These are phyloP conservation scores for Galaxias olidus DNA, from an alignment of 2,797 vertebrate genomes.

Conservation along the genomic window DNA sequence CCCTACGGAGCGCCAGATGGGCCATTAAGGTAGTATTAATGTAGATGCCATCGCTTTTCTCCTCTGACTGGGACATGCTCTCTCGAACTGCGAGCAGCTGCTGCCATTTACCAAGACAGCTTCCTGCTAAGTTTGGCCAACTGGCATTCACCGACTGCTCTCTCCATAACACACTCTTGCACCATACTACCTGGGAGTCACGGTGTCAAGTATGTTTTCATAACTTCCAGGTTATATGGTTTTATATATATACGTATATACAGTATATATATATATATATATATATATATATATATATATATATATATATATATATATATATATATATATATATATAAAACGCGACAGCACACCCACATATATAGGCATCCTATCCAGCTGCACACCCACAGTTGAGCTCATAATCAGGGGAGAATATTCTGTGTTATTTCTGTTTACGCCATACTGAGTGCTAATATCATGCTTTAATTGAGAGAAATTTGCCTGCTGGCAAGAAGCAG, in stretches of 20 bases:
- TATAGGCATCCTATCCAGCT: slow-evolving; percentile 63
- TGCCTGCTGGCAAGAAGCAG: slow-evolving; percentile 82
- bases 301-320: slow-evolving; percentile 31
- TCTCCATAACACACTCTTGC: slow-evolving; percentile 84
- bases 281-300: slow-evolving; percentile 9
- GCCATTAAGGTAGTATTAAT: slow-evolving; percentile 99
- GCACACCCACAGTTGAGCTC: slow-evolving; percentile 70
- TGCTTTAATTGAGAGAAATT: slow-evolving; percentile 87
- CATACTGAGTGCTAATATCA: slow-evolving; percentile 82
- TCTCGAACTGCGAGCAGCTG: slow-evolving; percentile 99
- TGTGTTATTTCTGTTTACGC: slow-evolving; percentile 79
- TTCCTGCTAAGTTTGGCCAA: slow-evolving; percentile 99
- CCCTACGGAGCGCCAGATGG: slow-evolving; percentile 99
- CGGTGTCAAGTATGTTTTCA: no score
- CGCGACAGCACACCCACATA: slow-evolving; percentile 21
- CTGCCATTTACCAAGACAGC: slow-evolving; percentile 99
- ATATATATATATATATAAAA: slow-evolving; percentile 43
- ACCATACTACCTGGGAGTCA: slow-evolving; percentile 56
- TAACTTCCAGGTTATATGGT: slow-evolving; percentile 10
- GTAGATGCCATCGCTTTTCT: slow-evolving; percentile 99
- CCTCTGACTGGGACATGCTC: slow-evolving; percentile 99
- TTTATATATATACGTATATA: slow-evolving; percentile 24
- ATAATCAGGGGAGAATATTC: slow-evolving; percentile 78
- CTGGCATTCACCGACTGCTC: slow-evolving; percentile 93
- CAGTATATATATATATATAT: slow-evolving; percentile 40